These are phyloP conservation scores for rabbit (Oryctolagus cuniculus) DNA, from an alignment of 2,113 vertebrate genomes.

Conservation along the genomic window DNA sequence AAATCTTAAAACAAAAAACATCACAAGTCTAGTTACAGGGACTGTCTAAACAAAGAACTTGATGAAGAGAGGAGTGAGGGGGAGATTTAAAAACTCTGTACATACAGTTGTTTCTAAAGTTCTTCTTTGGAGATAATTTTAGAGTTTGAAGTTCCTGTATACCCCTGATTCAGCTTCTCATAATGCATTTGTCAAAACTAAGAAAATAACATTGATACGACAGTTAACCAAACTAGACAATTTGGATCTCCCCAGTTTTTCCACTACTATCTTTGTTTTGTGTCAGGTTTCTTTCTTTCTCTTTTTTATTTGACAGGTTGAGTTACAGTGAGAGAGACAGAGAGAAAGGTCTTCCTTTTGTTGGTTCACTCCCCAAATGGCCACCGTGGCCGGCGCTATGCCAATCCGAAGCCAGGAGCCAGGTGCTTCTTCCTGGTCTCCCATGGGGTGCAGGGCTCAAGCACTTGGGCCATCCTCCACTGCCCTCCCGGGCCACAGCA, in stretches of 20 bases:
- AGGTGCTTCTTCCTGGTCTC: no score
- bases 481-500: no score
- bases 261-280: neutral
- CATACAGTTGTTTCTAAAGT: neutral
- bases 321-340: no score
- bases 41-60: neutral
- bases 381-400: no score
- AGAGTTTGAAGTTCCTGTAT: neutral
- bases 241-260: neutral
- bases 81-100: neutral
- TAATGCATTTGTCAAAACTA: neutral
- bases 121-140: conserved; percentile 1
- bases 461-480: no score
- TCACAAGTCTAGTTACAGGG: neutral
- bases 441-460: no score
- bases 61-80: neutral
- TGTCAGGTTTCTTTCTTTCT: no score
- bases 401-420: no score
- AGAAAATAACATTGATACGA: neutral
- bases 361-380: no score
- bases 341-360: no score
- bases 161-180: neutral
- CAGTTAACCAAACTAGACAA: neutral
- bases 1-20: no score
- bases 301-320: no score